Base-by-base conservation (phyloP, 2,888 invertebrate genomes). In the Rugalucina vietnamica region DNA sequence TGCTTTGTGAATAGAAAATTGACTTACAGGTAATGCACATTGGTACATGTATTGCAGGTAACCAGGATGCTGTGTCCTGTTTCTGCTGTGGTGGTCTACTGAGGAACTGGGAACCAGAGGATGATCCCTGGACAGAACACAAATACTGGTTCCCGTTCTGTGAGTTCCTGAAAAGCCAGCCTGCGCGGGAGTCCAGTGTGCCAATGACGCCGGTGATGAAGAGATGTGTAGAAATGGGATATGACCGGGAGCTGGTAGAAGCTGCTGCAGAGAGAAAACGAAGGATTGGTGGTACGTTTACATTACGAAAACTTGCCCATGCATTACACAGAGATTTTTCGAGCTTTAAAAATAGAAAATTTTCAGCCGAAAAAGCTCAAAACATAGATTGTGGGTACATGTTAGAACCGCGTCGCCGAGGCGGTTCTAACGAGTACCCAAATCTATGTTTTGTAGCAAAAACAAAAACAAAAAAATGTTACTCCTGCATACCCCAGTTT, bases 101-200 rank as follows among this genome's bases (percentile, higher is more conserved):
- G 32, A 78, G 82, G 43, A 84, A 87, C 54, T 87, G 87, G 87
- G 87, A 87, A 69, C 73, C 74, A 74, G 73, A 70, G 21, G 87
- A 87, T 79, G 83, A 85, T 39, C 83, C 85, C 2, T 81, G 80
- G 82, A 36, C 73, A 32, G 85, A 87, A 73, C 87, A 87, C 54
- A 57, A 60, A 43, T 79, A 79, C 37, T 87, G 87, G 87, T 84
- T 81, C 60, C 87, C 87, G 3, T 71, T 72, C 32, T 87, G 87
- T 79, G 43, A 70, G 32, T 81, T 76, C 50, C 78, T 24, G 57
- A 78, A 70, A 39, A 73, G 21, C 34, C 29, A 69, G 71, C 76
- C 69, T 69, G 65, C 73, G 50, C 74, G 36, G 57, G n/a, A 32
- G 18, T 57, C 37, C 24, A 82, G 78, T 32, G 72, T 74, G 65